Percentiles rank a stretch among this genome's conserved stretches.
phyloP scores from a whole-genome alignment of 2,797 vertebrate genomes.

The Potorous gilbertii region DNA sequence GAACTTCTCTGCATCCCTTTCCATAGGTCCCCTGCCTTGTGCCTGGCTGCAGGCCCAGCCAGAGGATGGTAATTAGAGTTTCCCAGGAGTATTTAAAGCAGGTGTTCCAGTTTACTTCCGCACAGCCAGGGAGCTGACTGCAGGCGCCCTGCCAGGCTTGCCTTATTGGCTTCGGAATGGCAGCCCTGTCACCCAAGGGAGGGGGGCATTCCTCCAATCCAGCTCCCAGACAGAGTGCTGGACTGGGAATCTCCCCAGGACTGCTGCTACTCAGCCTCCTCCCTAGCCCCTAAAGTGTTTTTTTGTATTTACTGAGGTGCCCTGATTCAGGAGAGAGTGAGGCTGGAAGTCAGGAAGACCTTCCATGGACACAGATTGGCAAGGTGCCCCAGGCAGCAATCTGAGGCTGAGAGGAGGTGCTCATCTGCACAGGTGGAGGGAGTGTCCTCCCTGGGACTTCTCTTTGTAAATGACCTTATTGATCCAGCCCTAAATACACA shows the following conservation, averaged over 20 bases:
- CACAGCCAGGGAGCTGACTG: background rate
- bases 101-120: background rate
- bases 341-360: background rate
- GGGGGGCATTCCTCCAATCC: background rate
- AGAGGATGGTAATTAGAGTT: background rate
- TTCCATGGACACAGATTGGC: background rate
- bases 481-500: background rate
- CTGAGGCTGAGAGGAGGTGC: background rate
- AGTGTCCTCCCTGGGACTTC: background rate
- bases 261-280: background rate
- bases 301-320: background rate
- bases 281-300: background rate
- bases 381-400: background rate
- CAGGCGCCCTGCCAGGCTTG: background rate
- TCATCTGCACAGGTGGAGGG: background rate
- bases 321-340: background rate
- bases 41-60: background rate
- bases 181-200: background rate
- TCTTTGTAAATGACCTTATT: background rate
- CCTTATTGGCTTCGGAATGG: background rate
- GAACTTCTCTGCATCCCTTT: constrained; percentile 9
- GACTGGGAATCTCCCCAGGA: background rate
- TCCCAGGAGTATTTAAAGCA: background rate
- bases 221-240: background rate
- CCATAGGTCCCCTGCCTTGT: background rate